Base-by-base conservation (phyloP, 2,113 vertebrate genomes). In the Tapirus terrestris region DNA sequence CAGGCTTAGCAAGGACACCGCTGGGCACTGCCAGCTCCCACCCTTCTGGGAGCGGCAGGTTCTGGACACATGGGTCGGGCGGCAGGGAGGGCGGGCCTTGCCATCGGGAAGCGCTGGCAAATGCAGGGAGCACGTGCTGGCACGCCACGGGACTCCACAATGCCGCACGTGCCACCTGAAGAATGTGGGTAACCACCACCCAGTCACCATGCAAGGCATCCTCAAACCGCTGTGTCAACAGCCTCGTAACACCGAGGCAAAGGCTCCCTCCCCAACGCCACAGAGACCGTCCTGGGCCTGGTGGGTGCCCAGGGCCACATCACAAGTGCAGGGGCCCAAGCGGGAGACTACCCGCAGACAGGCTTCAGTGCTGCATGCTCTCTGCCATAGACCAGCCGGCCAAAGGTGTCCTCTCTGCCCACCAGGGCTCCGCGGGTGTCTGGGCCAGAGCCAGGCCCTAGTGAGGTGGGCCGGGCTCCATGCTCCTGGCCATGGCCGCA, bases 31-130 rank as follows among this genome's bases (percentile, higher is more conserved):
- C 56, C 45, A 12, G 17, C 21, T 27, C 43, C 33, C 0, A 2
- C 27, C 53, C 31, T 33, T 23, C 25, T 9, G 31, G 75, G 56
- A 36, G 61, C 17, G 0, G 12, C 0, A 0, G 11, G 68, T 60
- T n/a, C 12, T 1, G 33, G 60, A 27, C 25, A 6, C 48, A 3
- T 17, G 51, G 51, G 51, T 8, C 11, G 88, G 51, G 56, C 33
- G 1, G 5, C 58, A 13, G 33, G 21, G 29, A 14, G 1, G 9
- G 2, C 0, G 0, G 27, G 6, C 7, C n/a, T 29, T 6, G 10
- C 21, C 39, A 33, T n/a, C n/a, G 10, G 21, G 53, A 9, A 23
- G 45, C 8, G n/a, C 31, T 29, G 51, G 17, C 1, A 48, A 43
- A 18, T 1, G 4, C 72, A 43, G 31, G 6, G 60, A 77, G 1